Evolutionary conservation across 2,113 vertebrate genomes (phyloP), one percentile per base, ranked within the genome.

Genomic region (Ceuthmochares aereus): DNA sequence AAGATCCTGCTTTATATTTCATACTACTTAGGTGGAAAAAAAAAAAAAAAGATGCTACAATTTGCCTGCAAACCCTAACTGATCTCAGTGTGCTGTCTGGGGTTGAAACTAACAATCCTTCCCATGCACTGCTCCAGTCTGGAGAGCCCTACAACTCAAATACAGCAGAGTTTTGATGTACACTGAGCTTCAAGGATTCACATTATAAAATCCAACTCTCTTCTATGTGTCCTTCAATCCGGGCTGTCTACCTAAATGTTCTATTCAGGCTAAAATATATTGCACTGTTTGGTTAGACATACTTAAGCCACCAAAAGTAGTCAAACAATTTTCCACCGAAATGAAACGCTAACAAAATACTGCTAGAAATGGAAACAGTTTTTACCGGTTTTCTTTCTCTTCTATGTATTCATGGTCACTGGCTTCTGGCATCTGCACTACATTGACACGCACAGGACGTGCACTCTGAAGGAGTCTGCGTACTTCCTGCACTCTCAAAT

Each of bases 361-460:
- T 55, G 21, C 26, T 51, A 54, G 55, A 86, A 79, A 56, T 0
- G 1, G 32, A n/a, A 51, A 55, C 3, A 18, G 34, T 45, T 74
- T 30, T 97, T 84, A 99, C 99, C 99, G 98, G 97, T 99, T 99
- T 94, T 99, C 99, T 91, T 99, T 99, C 95, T 99, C 99, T 89
- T 99, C 99, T 6, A 99, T 99, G 96, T 99, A 99, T 94, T 99
- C 99, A 0, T 99, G 99, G 94, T 99, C 99, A 49, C 99, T 99
- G 70, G 99, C 99, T 90, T 99, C 99, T 1, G 99, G 99, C 78
- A 99, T 98, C 93, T 99, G 99, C 30, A 99, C 98, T 7, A 99
- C 99, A 2, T 99, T 99, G 94, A 99, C 99, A 1, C 99, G 98
- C 6, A 99, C 99, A 0, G 99, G 99, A 66, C 98, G 98, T 7